phyloP scores from a whole-genome alignment of 2,888 invertebrate species.

The Microctonus hyperodae region DNA sequence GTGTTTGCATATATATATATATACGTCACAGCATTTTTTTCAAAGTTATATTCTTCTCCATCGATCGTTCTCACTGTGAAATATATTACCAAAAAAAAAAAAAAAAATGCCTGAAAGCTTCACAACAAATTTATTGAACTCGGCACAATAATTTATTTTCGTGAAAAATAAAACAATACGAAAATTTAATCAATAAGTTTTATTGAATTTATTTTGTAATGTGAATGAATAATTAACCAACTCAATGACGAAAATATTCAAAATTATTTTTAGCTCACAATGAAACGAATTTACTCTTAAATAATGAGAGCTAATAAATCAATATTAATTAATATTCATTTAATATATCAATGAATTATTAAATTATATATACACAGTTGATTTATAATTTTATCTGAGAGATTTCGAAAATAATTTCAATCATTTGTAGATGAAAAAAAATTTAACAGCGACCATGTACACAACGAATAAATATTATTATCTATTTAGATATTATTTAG shows the following conservation, averaged over 20 bases:
- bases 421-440: neutral
- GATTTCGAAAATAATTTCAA: neutral
- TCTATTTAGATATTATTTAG: neutral
- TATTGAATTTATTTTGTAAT: neutral
- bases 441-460: too few species aligned
- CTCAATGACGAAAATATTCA: neutral
- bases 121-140: too few species aligned
- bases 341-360: neutral
- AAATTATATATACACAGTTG: neutral
- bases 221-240: neutral
- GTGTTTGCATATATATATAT: too few species aligned
- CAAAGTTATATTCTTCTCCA: neutral
- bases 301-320: neutral
- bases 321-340: neutral
- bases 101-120: too few species aligned
- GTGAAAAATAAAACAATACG: neutral
- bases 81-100: too few species aligned
- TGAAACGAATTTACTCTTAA: neutral
- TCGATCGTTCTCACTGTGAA: neutral
- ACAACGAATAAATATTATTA: neutral
- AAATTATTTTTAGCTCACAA: neutral
- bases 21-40: neutral
- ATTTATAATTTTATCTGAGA: too few species aligned
- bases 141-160: neutral
- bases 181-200: slow-evolving; percentile 5